A percentile compares a stretch with the other conserved stretches of the same genome.
These are phyloP conservation scores for Bucorvus abyssinicus DNA, from an alignment of 2,797 vertebrate genomes.

Conservation along the genomic window DNA sequence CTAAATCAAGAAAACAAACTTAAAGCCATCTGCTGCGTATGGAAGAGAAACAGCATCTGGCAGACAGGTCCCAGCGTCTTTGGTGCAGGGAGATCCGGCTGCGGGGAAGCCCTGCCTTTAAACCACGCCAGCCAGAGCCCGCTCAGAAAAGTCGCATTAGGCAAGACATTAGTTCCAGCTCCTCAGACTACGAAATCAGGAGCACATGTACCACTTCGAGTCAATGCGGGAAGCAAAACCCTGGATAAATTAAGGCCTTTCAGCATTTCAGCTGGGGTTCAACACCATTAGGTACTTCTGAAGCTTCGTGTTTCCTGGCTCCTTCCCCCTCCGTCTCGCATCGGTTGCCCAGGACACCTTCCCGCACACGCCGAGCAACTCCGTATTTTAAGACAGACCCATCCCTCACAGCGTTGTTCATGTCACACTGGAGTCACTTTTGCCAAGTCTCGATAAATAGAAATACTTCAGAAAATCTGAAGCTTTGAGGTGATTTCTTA, in stretches of 20 bases:
- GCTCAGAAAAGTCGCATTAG: background rate
- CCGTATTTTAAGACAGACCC: background rate
- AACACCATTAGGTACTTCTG: background rate
- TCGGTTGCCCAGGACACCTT: rapidly evolving
- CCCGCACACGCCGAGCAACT: background rate
- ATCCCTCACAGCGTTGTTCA: background rate
- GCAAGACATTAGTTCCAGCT: background rate
- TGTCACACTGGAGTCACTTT: background rate
- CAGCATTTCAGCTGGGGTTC: background rate
- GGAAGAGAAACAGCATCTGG: background rate
- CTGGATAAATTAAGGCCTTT: background rate
- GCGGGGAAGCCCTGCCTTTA: no score
- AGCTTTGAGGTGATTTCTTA: background rate
- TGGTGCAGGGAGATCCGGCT: background rate
- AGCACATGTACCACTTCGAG: background rate
- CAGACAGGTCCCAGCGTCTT: no score
- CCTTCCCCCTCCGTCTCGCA: background rate
- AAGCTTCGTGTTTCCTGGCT: background rate
- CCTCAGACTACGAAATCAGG: background rate
- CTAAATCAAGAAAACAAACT: background rate
- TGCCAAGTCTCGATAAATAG: background rate
- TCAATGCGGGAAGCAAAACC: background rate
- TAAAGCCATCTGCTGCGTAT: rapidly evolving
- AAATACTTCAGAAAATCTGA: background rate
- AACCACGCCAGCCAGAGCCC: no score